Conservation (phyloP, 2,888 invertebrate genomes). For the Ypsolopha scabrella region DNA sequence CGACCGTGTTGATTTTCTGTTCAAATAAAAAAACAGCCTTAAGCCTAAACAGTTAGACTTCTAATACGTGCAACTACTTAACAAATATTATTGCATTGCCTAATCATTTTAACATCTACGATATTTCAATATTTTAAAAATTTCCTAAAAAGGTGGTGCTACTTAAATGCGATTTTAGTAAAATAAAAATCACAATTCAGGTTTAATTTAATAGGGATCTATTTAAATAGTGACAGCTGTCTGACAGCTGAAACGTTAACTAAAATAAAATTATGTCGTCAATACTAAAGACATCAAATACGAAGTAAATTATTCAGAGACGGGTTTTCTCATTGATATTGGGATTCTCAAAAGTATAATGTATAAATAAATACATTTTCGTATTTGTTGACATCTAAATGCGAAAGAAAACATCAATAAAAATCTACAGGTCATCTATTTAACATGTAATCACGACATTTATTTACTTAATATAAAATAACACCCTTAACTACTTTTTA, state of each 20-base stretch:
- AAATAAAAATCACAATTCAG: neutral
- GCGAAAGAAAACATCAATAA: too few relatives aligned
- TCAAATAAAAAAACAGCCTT: neutral
- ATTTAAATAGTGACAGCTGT: neutral
- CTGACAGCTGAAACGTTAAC: neutral
- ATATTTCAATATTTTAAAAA: conserved; percentile 9
- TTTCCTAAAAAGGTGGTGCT: neutral
- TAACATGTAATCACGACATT: too few relatives aligned
- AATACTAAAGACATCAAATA: neutral
- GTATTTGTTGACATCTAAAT: too few relatives aligned
- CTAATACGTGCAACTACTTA: conserved; percentile 63
- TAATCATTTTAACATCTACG: conserved; percentile 47
- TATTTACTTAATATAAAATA: too few relatives aligned
- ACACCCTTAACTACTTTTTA: too few relatives aligned
- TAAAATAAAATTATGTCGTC: neutral
- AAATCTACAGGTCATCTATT: too few relatives aligned
- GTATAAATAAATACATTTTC: too few relatives aligned
- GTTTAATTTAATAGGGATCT: neutral
- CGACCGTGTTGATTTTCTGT: too few relatives aligned
- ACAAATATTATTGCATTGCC: conserved; percentile 62
- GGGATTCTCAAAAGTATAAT: too few relatives aligned
- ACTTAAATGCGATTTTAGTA: neutral
- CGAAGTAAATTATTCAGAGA: too few relatives aligned
- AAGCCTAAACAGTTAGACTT: neutral
- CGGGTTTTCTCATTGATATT: too few relatives aligned